phyloP scores from a whole-genome alignment of 53 echinoderm and acorn worm genomes.

The Glandiceps talaboti region DNA sequence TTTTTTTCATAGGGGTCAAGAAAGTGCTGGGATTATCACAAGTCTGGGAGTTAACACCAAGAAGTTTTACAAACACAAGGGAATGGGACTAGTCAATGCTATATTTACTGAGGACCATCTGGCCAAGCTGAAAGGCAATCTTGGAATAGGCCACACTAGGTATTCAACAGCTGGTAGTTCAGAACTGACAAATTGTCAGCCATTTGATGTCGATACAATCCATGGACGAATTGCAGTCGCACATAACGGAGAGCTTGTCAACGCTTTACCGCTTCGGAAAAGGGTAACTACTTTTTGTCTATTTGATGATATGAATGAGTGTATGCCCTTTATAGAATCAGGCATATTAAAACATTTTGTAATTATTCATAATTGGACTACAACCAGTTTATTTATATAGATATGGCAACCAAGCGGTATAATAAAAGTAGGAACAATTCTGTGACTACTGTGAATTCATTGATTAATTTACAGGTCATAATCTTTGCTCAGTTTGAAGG shows the following conservation, averaged over 20 bases:
- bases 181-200: slow-evolving; percentile 85
- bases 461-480: too few relatives aligned
- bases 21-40: slow-evolving; percentile 94
- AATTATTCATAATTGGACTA: too few relatives aligned
- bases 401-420: too few relatives aligned
- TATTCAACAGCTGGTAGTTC: slow-evolving; percentile 93
- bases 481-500: too few relatives aligned
- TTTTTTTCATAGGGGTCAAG: slow-evolving; percentile 60
- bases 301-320: not conserved
- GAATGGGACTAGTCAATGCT: slow-evolving; percentile 77
- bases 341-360: too few relatives aligned
- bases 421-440: too few relatives aligned
- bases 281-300: slow-evolving; percentile 24
- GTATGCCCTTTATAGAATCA: too few relatives aligned
- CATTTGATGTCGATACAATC: slow-evolving; percentile 89
- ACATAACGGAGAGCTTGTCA: slow-evolving; percentile 93
- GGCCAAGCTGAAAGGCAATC: slow-evolving; percentile 51
- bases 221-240: slow-evolving; percentile 92
- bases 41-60: slow-evolving; percentile 32
- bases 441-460: too few relatives aligned
- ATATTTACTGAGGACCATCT: slow-evolving; percentile 76
- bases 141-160: slow-evolving; percentile 91
- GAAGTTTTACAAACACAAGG: slow-evolving; percentile 81
- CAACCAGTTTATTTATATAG: too few relatives aligned
- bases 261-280: slow-evolving; percentile 50